Evolutionary conservation across 2,797 vertebrate genomes (phyloP).

Genomic region (Hirundo rustica): DNA sequence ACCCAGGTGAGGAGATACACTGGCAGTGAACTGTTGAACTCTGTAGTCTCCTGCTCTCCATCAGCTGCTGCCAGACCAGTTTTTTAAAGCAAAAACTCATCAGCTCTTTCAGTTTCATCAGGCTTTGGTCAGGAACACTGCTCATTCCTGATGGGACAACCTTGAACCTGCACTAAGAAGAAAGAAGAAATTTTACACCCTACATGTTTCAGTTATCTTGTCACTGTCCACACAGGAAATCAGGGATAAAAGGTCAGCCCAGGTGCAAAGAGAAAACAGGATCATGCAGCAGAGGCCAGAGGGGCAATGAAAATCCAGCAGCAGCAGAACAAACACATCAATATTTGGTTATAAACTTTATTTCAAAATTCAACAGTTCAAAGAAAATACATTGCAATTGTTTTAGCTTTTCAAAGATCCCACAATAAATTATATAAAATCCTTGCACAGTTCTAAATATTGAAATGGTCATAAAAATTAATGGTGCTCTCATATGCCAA

Average conservation of each 20-base stretch:
- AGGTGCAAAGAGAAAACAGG: background rate
- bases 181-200: background rate
- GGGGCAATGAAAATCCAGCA: background rate
- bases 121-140: background rate
- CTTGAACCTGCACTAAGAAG: background rate
- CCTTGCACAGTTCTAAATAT: background rate
- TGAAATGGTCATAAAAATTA: background rate
- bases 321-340: background rate
- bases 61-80: background rate
- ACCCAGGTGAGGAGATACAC: background rate
- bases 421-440: background rate
- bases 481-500: background rate
- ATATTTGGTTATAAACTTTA: background rate
- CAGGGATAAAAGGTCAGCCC: background rate
- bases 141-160: background rate
- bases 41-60: background rate
- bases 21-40: background rate
- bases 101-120: background rate
- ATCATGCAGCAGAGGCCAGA: background rate
- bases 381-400: background rate
- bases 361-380: background rate
- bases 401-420: background rate
- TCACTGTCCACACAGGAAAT: background rate
- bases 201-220: background rate
- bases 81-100: background rate